Base-by-base conservation (phyloP, 2,888 invertebrate genomes). In the Hyposoter dolosus region DNA sequence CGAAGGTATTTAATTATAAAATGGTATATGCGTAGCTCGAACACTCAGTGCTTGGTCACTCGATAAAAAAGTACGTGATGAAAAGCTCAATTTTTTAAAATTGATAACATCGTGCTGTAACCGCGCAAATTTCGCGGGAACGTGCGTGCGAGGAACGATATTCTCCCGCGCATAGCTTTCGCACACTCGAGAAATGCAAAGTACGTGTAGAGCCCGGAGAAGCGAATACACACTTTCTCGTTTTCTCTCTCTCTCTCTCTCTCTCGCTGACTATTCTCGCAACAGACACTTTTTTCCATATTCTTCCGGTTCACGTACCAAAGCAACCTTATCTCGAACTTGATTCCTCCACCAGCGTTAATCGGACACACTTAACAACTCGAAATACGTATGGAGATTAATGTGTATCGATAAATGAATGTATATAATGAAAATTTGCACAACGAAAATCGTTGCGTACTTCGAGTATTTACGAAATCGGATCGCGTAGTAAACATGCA, bases 261-360 rank as follows among this genome's bases (percentile, higher is more conserved):
- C 74, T 63, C 69, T 69, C 84, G 80, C 76, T 81, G 72, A 76
- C 78, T 78, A 74, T 74, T 40, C 80, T 45, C 79, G 66, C 63
- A 19, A 50, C 84, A 80, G 86, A 84, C 82, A 81, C 86, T 86
- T 56, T 87, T 83, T 82, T 85, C 82, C 84, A 86, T 71, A 83
- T 81, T 75, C 80, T 81, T 75, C 71, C 45, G 68, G 43, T 47
- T 60, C 69, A 69, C 69, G 56, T 78, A 71, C 63, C 71, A 45
- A 43, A 45, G 32, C 66, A 56, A 75, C 82, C 45, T 75, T 82
- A 75, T 82, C 75, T 82, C 82, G n/a, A 71, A 45, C 60, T 45
- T 45, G 19, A 75, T 56, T 82, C 32, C 23, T 43, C 68, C 75
- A 53, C 68, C 10, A 45, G 43, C 74, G 43, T 53, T 10, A 19